Percentiles rank a stretch among this genome's conserved stretches.
These are phyloP conservation scores for Coreius guichenoti DNA, from an alignment of 2,797 vertebrate genomes.

Conservation along the genomic window DNA sequence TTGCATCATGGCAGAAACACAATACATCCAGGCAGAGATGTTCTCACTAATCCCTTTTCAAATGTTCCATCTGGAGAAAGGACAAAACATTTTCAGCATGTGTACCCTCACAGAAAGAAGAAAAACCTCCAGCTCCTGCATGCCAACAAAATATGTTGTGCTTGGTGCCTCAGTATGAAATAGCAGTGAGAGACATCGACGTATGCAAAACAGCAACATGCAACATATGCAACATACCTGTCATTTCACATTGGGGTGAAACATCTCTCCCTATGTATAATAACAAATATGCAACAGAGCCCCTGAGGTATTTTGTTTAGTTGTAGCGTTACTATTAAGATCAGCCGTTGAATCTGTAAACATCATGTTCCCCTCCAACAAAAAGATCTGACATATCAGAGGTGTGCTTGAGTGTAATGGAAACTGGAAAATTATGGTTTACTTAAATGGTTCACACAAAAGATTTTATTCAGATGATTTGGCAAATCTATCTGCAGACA, in stretches of 20 bases:
- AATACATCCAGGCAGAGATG: constrained; percentile 38
- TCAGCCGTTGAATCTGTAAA: constrained; percentile 26
- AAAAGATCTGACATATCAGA: constrained; percentile 20
- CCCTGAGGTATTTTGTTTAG: neutral
- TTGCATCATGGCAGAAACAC: constrained; percentile 35
- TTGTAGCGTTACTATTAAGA: constrained; percentile 14
- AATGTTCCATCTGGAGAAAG: constrained; percentile 30
- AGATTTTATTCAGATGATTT: constrained; percentile 72
- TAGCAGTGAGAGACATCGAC: constrained; percentile 23
- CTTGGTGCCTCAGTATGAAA: constrained; percentile 29
- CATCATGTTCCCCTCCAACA: neutral
- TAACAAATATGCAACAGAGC: constrained; percentile 22
- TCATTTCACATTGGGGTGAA: constrained; percentile 32
- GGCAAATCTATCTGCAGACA: constrained; percentile 65
- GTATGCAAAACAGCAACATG: constrained; percentile 25
- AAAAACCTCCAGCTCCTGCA: constrained; percentile 19
- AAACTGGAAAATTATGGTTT: constrained; percentile 30
- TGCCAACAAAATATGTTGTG: constrained; percentile 12
- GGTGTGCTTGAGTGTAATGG: constrained; percentile 17
- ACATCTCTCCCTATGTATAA: constrained; percentile 23
- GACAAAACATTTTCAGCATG: constrained; percentile 39
- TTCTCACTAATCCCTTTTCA: constrained; percentile 34
- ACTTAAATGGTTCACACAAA: constrained; percentile 57
- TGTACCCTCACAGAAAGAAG: constrained; percentile 20
- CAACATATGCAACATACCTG: constrained; percentile 46